These are phyloP conservation scores for Neomorphus geoffroyi DNA, from an alignment of 2,797 vertebrate genomes.

Conservation along the genomic window DNA sequence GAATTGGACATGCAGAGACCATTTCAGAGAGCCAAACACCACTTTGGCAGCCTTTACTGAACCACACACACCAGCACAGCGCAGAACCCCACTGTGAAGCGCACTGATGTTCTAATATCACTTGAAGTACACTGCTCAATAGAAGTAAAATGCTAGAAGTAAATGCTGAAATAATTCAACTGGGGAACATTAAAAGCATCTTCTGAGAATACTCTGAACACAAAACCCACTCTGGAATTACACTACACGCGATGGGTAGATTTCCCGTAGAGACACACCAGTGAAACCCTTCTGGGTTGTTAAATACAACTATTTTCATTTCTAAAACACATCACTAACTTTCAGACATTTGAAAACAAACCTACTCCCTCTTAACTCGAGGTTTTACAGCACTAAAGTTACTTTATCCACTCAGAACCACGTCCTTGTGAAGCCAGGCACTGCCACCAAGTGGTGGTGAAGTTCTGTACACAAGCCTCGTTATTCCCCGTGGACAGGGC, in stretches of 20 bases:
- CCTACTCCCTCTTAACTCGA: not conserved
- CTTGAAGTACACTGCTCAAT: not conserved
- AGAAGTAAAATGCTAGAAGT: not conserved
- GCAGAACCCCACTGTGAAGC: not conserved
- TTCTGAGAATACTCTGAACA: conserved; percentile 25
- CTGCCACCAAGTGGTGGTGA: conserved; percentile 80
- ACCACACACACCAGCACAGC: not conserved
- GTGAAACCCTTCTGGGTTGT: not conserved
- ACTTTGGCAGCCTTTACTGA: not conserved
- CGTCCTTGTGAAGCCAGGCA: conserved; percentile 71
- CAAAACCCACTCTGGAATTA: not conserved
- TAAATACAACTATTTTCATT: conserved; percentile 4
- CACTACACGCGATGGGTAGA: not conserved
- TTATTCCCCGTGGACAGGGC: accelerated
- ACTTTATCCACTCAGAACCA: not conserved
- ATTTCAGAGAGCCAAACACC: not conserved
- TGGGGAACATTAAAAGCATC: conserved; percentile 17
- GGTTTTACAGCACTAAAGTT: not conserved
- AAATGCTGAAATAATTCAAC: conserved; percentile 29
- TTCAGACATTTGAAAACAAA: not conserved
- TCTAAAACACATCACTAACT: not conserved
- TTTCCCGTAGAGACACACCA: conserved; percentile 17
- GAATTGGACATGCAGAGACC: not conserved
- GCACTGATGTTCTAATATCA: not conserved
- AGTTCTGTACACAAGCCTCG: conserved; percentile 3